These are phyloP conservation scores for Euplexia lucipara DNA, from an alignment of 2,888 invertebrate genomes.

Conservation along the genomic window DNA sequence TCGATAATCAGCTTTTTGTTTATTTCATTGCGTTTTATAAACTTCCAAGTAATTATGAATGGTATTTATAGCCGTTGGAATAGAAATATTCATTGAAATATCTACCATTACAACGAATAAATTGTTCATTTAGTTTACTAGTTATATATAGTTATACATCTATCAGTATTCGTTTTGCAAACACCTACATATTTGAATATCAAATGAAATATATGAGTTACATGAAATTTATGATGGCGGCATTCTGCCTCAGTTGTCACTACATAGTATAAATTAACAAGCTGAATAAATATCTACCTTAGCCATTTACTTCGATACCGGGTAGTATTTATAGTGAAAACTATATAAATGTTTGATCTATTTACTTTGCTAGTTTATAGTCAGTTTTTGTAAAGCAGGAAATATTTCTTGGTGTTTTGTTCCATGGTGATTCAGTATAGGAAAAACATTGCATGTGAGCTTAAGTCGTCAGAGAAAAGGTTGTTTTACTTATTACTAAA, in stretches of 20 bases:
- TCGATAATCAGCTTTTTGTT: slow-evolving; percentile 55
- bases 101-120: slow-evolving; percentile 18
- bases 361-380: slow-evolving; percentile 29
- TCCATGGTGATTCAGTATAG: slow-evolving; percentile 25
- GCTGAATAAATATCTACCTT: slow-evolving; percentile 53
- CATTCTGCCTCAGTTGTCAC: slow-evolving; percentile 59
- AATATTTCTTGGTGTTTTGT: slow-evolving; percentile 30
- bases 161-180: slow-evolving; percentile 59
- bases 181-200: slow-evolving; percentile 63
- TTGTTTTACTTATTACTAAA: slow-evolving; percentile 27
- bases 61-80: slow-evolving; percentile 22
- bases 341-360: slow-evolving; percentile 4
- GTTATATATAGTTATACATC: slow-evolving; percentile 55
- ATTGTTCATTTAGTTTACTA: slow-evolving; percentile 27
- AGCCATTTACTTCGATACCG: slow-evolving; percentile 53
- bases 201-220: slow-evolving; percentile 63
- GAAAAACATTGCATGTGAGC: slow-evolving; percentile 56
- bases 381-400: slow-evolving; percentile 46
- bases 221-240: slow-evolving; percentile 62
- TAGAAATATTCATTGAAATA: slow-evolving; percentile 29
- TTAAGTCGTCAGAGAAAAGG: slow-evolving; percentile 20
- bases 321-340: slow-evolving; percentile 8
- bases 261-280: slow-evolving; percentile 60
- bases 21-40: slow-evolving; percentile 29
- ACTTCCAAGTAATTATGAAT: slow-evolving; percentile 23